These are phyloP conservation scores for Planococcus citri DNA, from an alignment of 1,140 invertebrate genomes.

Conservation along the genomic window DNA sequence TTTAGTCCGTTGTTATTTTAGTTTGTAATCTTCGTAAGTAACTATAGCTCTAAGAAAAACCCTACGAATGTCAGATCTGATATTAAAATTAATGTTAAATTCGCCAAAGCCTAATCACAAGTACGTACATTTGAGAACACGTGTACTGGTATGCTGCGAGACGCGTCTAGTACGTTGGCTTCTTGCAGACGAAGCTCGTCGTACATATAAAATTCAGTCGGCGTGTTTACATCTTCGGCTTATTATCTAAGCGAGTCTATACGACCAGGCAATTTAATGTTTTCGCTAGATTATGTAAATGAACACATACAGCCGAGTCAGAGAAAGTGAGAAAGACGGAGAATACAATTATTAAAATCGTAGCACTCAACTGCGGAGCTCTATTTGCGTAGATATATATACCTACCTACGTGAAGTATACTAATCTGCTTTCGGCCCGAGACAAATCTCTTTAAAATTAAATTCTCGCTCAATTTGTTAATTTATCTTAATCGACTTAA, in stretches of 20 bases:
- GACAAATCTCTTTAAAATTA: background rate
- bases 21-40: too few species aligned
- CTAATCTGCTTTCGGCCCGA: background rate
- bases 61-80: too few species aligned
- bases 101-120: too few species aligned
- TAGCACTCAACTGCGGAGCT: background rate
- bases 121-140: too few species aligned
- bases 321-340: too few species aligned
- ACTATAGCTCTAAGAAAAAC: too few species aligned
- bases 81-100: too few species aligned
- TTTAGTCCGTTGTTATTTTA: too few species aligned
- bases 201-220: background rate
- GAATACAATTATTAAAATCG: background rate
- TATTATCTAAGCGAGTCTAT: background rate
- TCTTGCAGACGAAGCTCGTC: background rate
- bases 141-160: too few species aligned
- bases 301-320: too few species aligned
- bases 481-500: slow-evolving; percentile 2
- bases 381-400: background rate
- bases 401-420: too few species aligned
- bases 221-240: background rate
- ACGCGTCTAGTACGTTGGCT: too few species aligned
- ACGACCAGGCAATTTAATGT: background rate
- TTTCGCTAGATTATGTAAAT: background rate
- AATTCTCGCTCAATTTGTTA: background rate